phyloP scores from a whole-genome alignment of 2,888 invertebrate genomes.

The Drosophila setosimentum region DNA sequence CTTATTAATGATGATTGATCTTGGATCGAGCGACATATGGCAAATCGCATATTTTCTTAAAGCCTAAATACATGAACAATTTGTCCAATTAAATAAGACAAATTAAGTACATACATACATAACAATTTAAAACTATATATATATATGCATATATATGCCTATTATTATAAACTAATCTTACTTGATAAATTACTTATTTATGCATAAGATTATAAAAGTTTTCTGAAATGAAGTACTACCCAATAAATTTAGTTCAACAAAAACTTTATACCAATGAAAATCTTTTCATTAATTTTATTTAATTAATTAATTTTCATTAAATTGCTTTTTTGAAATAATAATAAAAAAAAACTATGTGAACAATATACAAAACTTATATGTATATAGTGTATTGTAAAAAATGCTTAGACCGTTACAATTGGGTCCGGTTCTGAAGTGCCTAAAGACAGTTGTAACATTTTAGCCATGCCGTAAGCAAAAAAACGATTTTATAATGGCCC shows the following conservation, averaged over 20 bases:
- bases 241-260: constrained; percentile 87
- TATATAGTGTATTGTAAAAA: constrained; percentile 50
- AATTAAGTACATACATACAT: constrained; percentile 29
- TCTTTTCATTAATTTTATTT: constrained; percentile 82
- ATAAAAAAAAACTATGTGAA: constrained; percentile 14
- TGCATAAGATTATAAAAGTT: constrained; percentile 75
- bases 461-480: constrained; percentile 68
- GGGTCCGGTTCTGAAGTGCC: constrained; percentile 72
- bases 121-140: constrained; percentile 52
- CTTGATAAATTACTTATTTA: constrained; percentile 56
- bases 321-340: constrained; percentile 74
- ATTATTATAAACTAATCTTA: constrained; percentile 60
- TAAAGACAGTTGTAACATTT: constrained; percentile 71
- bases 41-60: constrained; percentile 60
- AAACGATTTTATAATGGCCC: constrained; percentile 83
- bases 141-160: constrained; percentile 33
- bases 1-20: constrained; percentile 56
- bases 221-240: constrained; percentile 85
- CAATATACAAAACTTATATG: constrained; percentile 36
- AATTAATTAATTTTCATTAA: constrained; percentile 71
- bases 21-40: constrained; percentile 64
- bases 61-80: constrained; percentile 28
- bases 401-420: constrained; percentile 69
- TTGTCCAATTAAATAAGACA: constrained; percentile 54
- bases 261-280: constrained; percentile 82